A percentile compares a stretch with the other conserved stretches of the same genome.
phyloP scores from a whole-genome alignment of 2,888 invertebrate genomes.

The Itoplectis maculator region DNA sequence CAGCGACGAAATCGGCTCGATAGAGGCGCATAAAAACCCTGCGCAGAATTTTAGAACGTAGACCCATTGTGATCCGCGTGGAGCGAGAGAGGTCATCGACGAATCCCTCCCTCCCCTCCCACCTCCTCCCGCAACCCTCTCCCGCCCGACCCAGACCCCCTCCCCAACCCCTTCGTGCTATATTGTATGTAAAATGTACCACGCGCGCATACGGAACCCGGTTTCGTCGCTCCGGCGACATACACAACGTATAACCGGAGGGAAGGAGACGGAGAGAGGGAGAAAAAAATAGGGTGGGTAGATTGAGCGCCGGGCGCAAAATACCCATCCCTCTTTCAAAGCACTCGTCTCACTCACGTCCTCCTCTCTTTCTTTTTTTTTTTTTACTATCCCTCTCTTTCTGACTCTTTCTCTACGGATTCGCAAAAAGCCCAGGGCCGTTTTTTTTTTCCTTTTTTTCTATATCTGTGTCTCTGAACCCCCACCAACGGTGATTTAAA shows the following conservation, averaged over 20 bases:
- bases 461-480: conserved; percentile 29
- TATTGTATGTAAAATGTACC: conserved; percentile 46
- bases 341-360: conserved; percentile 2
- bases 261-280: too few relatives aligned
- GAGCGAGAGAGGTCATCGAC: conserved; percentile 62
- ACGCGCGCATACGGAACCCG: conserved; percentile 18
- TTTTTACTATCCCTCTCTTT: conserved; percentile 12
- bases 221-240: conserved; percentile 33
- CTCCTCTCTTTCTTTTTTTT: conserved; percentile 7
- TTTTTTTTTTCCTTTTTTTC: conserved; percentile 9
- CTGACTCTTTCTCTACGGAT: conserved; percentile 31
- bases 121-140: too few relatives aligned
- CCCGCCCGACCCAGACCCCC: background rate
- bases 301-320: conserved; percentile 43
- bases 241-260: conserved; percentile 32
- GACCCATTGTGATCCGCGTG: conserved; percentile 58
- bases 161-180: conserved; percentile 9
- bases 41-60: conserved; percentile 61
- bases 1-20: conserved; percentile 57
- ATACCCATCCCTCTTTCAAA: conserved; percentile 28
- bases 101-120: conserved; percentile 25
- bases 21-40: conserved; percentile 61
- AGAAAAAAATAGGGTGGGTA: conserved; percentile 26
- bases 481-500: conserved; percentile 45
- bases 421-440: conserved; percentile 30